phyloP scores from a whole-genome alignment of 2,888 invertebrate species.

The Stenotaenia linearis region DNA sequence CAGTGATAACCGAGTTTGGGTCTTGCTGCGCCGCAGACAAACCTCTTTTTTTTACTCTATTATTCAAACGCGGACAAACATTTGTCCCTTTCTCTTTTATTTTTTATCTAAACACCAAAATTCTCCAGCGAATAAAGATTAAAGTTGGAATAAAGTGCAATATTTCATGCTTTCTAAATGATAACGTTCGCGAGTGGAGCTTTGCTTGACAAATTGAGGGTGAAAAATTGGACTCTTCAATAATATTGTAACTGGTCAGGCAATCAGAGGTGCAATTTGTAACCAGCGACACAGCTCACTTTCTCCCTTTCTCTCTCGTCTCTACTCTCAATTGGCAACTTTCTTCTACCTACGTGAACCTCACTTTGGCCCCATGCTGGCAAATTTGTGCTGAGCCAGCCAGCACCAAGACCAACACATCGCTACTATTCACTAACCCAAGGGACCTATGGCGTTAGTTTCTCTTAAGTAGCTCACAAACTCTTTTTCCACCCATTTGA shows the following conservation, averaged over 20 bases:
- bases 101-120: too few relatives aligned
- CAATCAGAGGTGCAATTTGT: conserved; percentile 6
- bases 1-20: neutral
- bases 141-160: neutral
- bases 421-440: conserved; percentile 15
- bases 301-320: neutral
- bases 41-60: neutral
- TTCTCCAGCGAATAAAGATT: too few relatives aligned
- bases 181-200: neutral
- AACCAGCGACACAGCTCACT: conserved; percentile 6
- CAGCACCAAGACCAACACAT: neutral
- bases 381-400: conserved; percentile 15
- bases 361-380: conserved; percentile 12
- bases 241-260: conserved; percentile 1
- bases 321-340: conserved; percentile 7
- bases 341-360: conserved; percentile 3
- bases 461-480: neutral
- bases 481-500: neutral
- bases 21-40: neutral
- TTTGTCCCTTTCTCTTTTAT: neutral
- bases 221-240: neutral
- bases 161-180: neutral
- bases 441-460: neutral
- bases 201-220: neutral
- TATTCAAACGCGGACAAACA: neutral